Percentiles rank a stretch among this genome's conserved stretches.
Evolutionary conservation across 1,140 invertebrate genomes (phyloP).

Genomic region (Pseudomyrmex gracilis): DNA sequence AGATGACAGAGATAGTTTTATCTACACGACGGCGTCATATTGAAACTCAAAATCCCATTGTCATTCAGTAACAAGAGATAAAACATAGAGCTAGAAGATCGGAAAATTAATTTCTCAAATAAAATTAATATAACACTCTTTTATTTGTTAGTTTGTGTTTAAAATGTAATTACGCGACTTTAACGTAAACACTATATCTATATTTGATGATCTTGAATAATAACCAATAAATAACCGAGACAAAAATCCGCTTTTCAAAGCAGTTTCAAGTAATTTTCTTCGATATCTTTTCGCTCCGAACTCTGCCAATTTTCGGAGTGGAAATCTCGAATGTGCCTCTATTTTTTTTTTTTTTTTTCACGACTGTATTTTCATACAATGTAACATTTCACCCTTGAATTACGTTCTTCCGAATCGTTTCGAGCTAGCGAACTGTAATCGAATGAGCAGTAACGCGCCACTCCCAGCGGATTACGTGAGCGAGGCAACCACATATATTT

Average conservation of each 20-base stretch:
- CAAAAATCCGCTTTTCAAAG: background rate
- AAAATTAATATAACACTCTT: background rate
- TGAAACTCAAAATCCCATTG: background rate
- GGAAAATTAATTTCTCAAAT: background rate
- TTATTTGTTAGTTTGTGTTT: background rate
- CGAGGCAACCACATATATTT: constrained; percentile 58
- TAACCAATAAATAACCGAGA: background rate
- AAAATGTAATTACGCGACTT: background rate
- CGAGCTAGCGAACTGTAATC: constrained; percentile 28
- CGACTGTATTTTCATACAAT: background rate
- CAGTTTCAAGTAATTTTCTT: background rate
- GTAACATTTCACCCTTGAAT: constrained; percentile 3
- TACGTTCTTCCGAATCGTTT: background rate
- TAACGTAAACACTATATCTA: background rate
- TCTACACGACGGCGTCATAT: background rate
- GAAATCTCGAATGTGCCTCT: background rate
- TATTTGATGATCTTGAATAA: too few relatives aligned
- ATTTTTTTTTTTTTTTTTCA: too few relatives aligned
- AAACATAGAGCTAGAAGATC: too few relatives aligned
- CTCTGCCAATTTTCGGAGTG: background rate
- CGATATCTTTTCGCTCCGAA: background rate
- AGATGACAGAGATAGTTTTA: constrained; percentile 9
- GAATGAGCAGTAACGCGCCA: constrained; percentile 65
- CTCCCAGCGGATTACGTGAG: constrained; percentile 73
- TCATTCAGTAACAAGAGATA: background rate